Percentiles rank a stretch among this genome's conserved stretches.
phyloP scores from a whole-genome alignment of 1,140 invertebrate species.

The Phymastichus coffea region DNA sequence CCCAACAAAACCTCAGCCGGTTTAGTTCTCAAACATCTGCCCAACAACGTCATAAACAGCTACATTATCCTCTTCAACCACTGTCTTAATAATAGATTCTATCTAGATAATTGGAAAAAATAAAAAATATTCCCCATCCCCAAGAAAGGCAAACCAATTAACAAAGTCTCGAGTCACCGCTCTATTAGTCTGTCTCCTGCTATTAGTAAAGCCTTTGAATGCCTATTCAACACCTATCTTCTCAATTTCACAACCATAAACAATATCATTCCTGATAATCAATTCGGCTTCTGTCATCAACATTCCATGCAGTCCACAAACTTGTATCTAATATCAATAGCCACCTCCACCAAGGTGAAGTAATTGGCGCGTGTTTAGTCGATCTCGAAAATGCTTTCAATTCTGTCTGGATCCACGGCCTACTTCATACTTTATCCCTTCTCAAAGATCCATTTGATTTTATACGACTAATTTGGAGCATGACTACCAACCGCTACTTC shows the following conservation, averaged over 20 bases:
- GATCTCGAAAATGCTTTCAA: not conserved
- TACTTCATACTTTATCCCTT: not conserved
- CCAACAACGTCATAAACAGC: not conserved
- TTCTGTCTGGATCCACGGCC: not conserved
- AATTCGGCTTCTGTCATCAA: slow-evolving; percentile 10
- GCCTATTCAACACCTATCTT: not conserved
- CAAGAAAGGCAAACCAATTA: slow-evolving; percentile 6
- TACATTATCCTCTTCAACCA: slow-evolving; percentile 6
- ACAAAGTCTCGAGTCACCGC: not conserved
- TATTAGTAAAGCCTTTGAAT: slow-evolving; percentile 16
- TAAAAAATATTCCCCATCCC: slow-evolving; percentile 9
- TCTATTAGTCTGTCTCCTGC: slow-evolving; percentile 1
- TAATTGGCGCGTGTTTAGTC: not conserved
- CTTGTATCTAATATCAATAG: not conserved
- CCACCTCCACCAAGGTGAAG: slow-evolving; percentile 10
- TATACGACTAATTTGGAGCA: not conserved
- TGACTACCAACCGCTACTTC: not conserved
- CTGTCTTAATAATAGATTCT: not conserved
- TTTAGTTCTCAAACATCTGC: not conserved
- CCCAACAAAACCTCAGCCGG: slow-evolving; percentile 8
- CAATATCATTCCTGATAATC: not conserved
- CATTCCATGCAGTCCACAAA: slow-evolving; percentile 24
- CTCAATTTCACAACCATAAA: not conserved
- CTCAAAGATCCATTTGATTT: not conserved
- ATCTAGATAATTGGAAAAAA: not conserved